Base-by-base conservation (phyloP, 1,140 invertebrate species). In the Danaus melanippus region DNA sequence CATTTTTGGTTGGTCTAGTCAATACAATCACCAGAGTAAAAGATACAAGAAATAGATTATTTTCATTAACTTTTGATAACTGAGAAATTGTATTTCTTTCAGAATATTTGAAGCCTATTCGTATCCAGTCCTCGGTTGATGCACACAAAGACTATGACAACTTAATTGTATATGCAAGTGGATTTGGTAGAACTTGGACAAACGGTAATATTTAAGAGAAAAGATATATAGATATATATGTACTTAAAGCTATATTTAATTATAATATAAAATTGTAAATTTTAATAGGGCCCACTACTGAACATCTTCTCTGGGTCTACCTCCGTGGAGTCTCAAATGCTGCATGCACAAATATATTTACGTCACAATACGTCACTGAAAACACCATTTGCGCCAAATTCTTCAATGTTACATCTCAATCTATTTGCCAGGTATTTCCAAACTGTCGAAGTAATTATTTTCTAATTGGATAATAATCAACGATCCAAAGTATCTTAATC, bases 331-430 rank as follows among this genome's bases (percentile, higher is more conserved):
- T 78, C 0, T 62, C 67, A 12, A 81, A 82, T 57, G 0, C 39
- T 0, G 40, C 50, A 0, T 84, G 79, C 51, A 43, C 32, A 8
- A 0, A 7, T 0, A 53, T 57, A 1, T 84, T 75, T 60, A 67
- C 67, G 8, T 10, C 56, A 2, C 42, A 9, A 0, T 39, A 78
- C 21, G 60, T 84, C 50, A 82, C 66, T 0, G 46, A 50, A 3
- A 78, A 63, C 42, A 57, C 73, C 10, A 68, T 84, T 42, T 84
- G 81, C 55, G 74, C 81, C 0, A 48, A 62, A 8, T 79, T 64
- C 57, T 82, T 51, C 58, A 84, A 84, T 56, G 76, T 81, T 32
- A 82, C 79, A 6, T 76, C 76, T 12, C 81, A 84, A 57, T 84
- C 81, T 12, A 74, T 75, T 11, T 84, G 81, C 56, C 71, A 77